A percentile compares a stretch with the other conserved stretches of the same genome.
These are phyloP conservation scores for Synanthedon tipuliformis DNA, from an alignment of 2,888 invertebrate genomes.

Conservation along the genomic window DNA sequence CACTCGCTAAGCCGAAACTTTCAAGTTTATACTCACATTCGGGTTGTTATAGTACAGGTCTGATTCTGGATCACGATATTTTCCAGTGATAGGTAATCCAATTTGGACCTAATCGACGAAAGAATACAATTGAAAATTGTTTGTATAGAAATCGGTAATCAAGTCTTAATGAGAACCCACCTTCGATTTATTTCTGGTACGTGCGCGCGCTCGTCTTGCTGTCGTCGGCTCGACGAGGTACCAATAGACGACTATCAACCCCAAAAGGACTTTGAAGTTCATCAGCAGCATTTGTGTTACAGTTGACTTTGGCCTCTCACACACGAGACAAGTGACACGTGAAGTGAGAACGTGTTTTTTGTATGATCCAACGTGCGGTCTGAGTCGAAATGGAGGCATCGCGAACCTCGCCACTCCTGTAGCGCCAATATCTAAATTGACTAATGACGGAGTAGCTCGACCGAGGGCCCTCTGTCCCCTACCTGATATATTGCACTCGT, in stretches of 20 bases:
- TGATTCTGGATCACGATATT: slow-evolving; percentile 89
- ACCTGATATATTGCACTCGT: slow-evolving; percentile 34
- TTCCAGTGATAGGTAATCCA: slow-evolving; percentile 87
- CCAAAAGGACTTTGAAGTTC: slow-evolving; percentile 24
- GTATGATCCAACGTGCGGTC: slow-evolving; percentile 28
- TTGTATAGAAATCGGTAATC: neutral
- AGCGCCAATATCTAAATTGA: slow-evolving; percentile 58
- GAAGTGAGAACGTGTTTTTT: slow-evolving; percentile 4
- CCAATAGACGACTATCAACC: slow-evolving; percentile 28
- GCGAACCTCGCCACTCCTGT: slow-evolving; percentile 24
- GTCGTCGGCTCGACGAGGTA: slow-evolving; percentile 32
- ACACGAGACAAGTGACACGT: too few species aligned
- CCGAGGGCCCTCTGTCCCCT: slow-evolving; percentile 59
- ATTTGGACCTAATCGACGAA: slow-evolving; percentile 75
- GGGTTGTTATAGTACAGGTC: slow-evolving; percentile 92
- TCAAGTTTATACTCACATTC: slow-evolving; percentile 71
- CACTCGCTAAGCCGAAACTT: neutral
- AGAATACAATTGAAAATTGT: neutral
- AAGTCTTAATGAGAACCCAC: slow-evolving; percentile 30
- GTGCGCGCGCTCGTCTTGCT: slow-evolving; percentile 76
- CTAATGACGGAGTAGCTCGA: slow-evolving; percentile 51
- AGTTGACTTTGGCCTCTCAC: too few species aligned
- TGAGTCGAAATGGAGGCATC: slow-evolving; percentile 29
- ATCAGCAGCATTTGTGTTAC: slow-evolving; percentile 31
- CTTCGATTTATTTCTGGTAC: slow-evolving; percentile 82